Evolutionary conservation across 2,888 invertebrate genomes (phyloP), one percentile per base, ranked within the genome.

Genomic region (Encarsia formosa): DNA sequence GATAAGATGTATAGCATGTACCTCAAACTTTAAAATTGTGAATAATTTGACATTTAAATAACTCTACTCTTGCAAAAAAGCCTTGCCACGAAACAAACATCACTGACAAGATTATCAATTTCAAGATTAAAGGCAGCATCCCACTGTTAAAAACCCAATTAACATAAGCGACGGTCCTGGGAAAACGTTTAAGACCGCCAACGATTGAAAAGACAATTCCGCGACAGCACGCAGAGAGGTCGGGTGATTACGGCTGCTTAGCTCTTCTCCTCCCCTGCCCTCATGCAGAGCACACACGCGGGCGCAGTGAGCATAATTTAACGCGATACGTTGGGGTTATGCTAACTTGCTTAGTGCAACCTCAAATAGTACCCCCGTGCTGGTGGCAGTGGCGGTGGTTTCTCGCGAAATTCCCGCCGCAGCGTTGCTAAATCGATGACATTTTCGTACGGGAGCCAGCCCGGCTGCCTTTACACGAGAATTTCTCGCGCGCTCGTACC

Each of bases 281-380:
- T 26, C 15, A 9, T 32, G 11, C 5, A 23, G n/a, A 31, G n/a
- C 24, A 55, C 52, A 34, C 46, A 48, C 41, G 42, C 38, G 23
- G 39, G 43, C 39, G 62, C 68, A 65, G 65, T 65, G 65, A 66
- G 69, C 68, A 70, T 70, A 73, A 73, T 73, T 72, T 71, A 72
- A 70, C 71, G 65, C 66, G 71, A 71, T 73, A 70, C 70, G 70
- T 64, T 67, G 68, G 69, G 72, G 71, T 72, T 67, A 68, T 70
- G 69, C 71, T 73, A 73, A 73, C 70, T 70, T 71, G 70, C 69
- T 72, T 73, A 73, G 68, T 67, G 66, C 64, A 69, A 73, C 73
- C 72, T 72, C 73, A 72, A 71, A 67, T 67, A 65, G 62, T n/a
- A 40, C 39, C 46, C 31, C 43, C 32, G 44, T 34, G 43, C 23